A percentile compares a stretch with the other conserved stretches of the same genome.
Conservation (phyloP, 2,113 vertebrate genomes). For the Copsychus sechellarum region DNA sequence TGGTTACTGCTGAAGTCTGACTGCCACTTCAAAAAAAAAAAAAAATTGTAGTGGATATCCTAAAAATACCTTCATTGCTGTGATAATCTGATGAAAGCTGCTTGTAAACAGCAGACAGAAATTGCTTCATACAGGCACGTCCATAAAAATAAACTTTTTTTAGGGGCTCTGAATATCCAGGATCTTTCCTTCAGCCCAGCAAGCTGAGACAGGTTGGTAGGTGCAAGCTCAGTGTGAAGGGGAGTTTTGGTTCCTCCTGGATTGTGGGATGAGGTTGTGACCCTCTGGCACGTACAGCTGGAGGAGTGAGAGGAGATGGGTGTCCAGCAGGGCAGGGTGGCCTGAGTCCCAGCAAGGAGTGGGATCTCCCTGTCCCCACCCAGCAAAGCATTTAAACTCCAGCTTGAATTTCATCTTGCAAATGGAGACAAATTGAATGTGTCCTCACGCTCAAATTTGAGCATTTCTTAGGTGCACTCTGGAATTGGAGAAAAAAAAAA, state of each 20-base stretch:
- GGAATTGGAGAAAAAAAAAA: neutral
- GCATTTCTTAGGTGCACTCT: neutral
- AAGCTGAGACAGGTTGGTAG: neutral
- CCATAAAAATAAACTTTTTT: neutral
- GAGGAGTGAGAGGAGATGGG: neutral
- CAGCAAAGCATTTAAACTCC: neutral
- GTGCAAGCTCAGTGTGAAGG: neutral
- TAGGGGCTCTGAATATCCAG: neutral
- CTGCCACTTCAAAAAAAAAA: slow-evolving; percentile 28
- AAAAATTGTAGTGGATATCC: neutral
- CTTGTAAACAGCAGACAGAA: neutral
- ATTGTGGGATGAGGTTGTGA: neutral
- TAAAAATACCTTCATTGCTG: neutral
- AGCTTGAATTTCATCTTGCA: neutral
- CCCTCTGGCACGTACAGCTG: neutral
- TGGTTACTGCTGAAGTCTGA: slow-evolving; percentile 11
- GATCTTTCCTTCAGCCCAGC: neutral
- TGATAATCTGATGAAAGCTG: neutral
- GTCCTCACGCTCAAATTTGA: neutral
- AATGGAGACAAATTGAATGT: neutral
- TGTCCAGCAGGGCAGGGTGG: neutral
- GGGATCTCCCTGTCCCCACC: neutral
- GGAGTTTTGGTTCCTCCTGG: neutral
- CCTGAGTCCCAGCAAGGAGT: neutral
- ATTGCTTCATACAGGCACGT: neutral